Percentiles rank a stretch among this genome's conserved stretches.
Evolutionary conservation across 2,888 invertebrate genomes (phyloP).

Genomic region (Drosophila peninsularis): DNA sequence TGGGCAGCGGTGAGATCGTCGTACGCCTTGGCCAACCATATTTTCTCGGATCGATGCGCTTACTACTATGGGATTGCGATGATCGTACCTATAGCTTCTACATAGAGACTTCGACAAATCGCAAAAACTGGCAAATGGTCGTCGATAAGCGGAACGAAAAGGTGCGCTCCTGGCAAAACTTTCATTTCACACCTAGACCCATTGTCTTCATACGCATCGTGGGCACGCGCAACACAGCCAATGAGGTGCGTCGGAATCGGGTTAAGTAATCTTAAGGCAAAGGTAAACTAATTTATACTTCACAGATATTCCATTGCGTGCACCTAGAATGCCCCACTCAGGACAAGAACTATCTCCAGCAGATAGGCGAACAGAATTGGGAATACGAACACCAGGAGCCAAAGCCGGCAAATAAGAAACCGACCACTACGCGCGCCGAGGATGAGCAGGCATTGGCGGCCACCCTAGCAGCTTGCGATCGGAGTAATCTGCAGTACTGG

Average conservation of each 20-base stretch:
- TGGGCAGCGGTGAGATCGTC: slow-evolving; percentile 96
- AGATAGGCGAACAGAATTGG: slow-evolving; percentile 54
- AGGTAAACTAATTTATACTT: slow-evolving; percentile 8
- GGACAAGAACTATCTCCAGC: slow-evolving; percentile 75
- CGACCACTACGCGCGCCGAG: slow-evolving; percentile 47
- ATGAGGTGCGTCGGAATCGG: slow-evolving; percentile 89
- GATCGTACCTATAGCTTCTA: slow-evolving; percentile 97
- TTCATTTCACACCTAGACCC: slow-evolving; percentile 92
- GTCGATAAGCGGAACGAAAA: slow-evolving; percentile 94
- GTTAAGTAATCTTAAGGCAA: background rate
- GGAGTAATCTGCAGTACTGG: no score
- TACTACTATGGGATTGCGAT: slow-evolving; percentile 99
- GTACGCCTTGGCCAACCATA: slow-evolving; percentile 98
- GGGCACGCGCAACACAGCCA: slow-evolving; percentile 98
- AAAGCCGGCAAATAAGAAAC: no score
- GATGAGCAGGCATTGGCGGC: slow-evolving; percentile 20
- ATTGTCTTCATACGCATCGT: slow-evolving; percentile 97
- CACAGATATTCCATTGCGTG: slow-evolving; percentile 97
- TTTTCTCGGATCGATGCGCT: slow-evolving; percentile 93
- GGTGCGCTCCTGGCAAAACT: slow-evolving; percentile 97
- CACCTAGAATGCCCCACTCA: slow-evolving; percentile 98
- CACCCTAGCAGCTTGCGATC: slow-evolving; percentile 8
- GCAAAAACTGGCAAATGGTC: slow-evolving; percentile 95
- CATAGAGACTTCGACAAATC: slow-evolving; percentile 96
- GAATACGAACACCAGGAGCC: slow-evolving; percentile 17